Evolutionary conservation across 2,888 invertebrate genomes (phyloP).

Genomic region (Fragum sueziense): DNA sequence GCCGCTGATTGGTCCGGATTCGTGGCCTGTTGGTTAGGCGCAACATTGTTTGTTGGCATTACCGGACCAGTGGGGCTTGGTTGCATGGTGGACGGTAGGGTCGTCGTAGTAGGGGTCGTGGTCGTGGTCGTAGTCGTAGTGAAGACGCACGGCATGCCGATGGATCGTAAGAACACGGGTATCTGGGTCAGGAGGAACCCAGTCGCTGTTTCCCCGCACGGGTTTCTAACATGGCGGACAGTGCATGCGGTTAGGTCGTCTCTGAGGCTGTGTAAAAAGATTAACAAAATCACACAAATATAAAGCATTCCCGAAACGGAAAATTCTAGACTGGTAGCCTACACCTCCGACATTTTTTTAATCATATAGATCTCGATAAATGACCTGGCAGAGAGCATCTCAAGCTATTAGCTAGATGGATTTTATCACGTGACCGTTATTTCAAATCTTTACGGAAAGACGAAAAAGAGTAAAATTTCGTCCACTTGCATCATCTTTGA

Average conservation of each 20-base stretch:
- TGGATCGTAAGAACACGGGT: not conserved
- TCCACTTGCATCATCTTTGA: too few species aligned
- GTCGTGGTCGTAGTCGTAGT: not conserved
- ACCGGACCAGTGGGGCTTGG: not conserved
- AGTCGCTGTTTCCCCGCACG: not conserved
- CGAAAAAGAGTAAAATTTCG: too few species aligned
- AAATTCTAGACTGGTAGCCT: too few species aligned
- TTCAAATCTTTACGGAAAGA: too few species aligned
- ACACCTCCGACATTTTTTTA: too few species aligned
- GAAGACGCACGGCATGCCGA: not conserved
- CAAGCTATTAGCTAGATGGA: too few species aligned
- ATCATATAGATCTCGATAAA: too few species aligned
- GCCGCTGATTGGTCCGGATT: not conserved
- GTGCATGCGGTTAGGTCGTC: not conserved
- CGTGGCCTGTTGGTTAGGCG: not conserved
- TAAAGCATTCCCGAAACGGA: too few species aligned
- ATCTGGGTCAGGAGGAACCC: not conserved
- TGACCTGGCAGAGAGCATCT: too few species aligned
- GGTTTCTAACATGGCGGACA: not conserved
- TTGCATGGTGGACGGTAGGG: not conserved
- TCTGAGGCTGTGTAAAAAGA: not conserved
- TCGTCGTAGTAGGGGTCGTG: not conserved
- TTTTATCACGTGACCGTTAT: too few species aligned
- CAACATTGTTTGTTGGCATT: not conserved
- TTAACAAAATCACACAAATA: too few species aligned